Evolutionary conservation across 2,888 invertebrate genomes (phyloP).

Genomic region (Lydus trimaculatus): DNA sequence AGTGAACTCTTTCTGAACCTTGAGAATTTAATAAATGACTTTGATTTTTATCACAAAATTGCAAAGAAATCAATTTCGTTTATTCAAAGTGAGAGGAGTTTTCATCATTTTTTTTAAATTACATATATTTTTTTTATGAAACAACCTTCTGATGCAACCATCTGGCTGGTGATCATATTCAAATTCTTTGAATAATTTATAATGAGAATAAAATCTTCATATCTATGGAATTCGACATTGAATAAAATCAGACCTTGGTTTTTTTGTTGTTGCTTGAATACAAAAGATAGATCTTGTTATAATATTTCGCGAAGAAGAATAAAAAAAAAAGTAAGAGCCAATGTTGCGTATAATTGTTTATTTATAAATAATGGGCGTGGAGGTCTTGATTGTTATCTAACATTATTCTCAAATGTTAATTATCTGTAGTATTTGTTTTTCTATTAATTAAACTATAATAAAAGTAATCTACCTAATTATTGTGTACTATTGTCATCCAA

Average conservation of each 20-base stretch:
- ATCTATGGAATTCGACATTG: constrained; percentile 23
- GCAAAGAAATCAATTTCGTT: not conserved
- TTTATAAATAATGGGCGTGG: not conserved
- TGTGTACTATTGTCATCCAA: not conserved
- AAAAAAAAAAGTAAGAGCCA: not conserved
- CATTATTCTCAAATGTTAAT: not conserved
- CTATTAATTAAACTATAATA: constrained; percentile 14
- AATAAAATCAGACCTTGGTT: constrained; percentile 18
- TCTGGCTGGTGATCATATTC: constrained; percentile 10
- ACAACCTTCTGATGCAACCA: constrained; percentile 3
- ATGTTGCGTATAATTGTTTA: not conserved
- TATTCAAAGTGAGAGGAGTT: not conserved
- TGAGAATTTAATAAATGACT: not conserved
- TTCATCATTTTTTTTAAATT: not conserved
- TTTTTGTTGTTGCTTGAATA: constrained; percentile 12
- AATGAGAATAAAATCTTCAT: constrained; percentile 8
- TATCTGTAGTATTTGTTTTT: not conserved
- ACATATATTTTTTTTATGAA: not conserved
- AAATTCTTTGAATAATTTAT: constrained; percentile 7
- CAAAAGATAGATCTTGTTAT: not conserved
- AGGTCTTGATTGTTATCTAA: not conserved
- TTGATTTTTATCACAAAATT: not conserved
- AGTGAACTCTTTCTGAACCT: not conserved
- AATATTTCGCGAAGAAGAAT: no score
- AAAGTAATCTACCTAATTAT: no score